Evolutionary conservation across 2,797 vertebrate genomes (phyloP).

Genomic region (Sebastes alutus): DNA sequence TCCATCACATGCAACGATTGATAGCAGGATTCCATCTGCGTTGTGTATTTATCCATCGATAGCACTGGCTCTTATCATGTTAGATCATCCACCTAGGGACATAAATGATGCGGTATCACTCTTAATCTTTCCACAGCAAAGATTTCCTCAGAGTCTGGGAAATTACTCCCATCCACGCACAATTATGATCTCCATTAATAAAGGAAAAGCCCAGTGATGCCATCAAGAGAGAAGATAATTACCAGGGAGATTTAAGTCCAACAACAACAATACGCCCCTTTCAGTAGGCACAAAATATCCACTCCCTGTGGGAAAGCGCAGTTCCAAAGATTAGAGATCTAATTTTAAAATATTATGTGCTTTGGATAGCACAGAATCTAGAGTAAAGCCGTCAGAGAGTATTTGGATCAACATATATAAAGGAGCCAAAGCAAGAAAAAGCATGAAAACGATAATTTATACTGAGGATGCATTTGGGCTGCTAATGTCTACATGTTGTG

Average conservation of each 20-base stretch:
- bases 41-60: constrained; percentile 22
- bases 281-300: constrained; percentile 34
- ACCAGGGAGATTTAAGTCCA: constrained; percentile 61
- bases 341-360: constrained; percentile 44
- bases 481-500: neutral
- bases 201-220: constrained; percentile 62
- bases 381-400: constrained; percentile 12
- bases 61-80: constrained; percentile 25
- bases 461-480: neutral
- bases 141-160: constrained; percentile 64
- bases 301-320: constrained; percentile 11
- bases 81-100: constrained; percentile 44
- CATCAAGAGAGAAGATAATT: constrained; percentile 68
- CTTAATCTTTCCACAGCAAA: constrained; percentile 51
- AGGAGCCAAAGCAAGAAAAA: neutral
- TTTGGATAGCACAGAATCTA: constrained; percentile 24
- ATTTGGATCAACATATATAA: constrained; percentile 24
- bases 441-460: neutral
- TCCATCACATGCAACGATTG: constrained; percentile 23
- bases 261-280: constrained; percentile 44
- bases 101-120: constrained; percentile 27
- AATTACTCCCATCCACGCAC: constrained; percentile 51
- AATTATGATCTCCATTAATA: constrained; percentile 71
- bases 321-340: constrained; percentile 45
- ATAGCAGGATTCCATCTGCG: constrained; percentile 38